phyloP scores from a whole-genome alignment of 2,113 vertebrate genomes.

The Corvus cornix region DNA sequence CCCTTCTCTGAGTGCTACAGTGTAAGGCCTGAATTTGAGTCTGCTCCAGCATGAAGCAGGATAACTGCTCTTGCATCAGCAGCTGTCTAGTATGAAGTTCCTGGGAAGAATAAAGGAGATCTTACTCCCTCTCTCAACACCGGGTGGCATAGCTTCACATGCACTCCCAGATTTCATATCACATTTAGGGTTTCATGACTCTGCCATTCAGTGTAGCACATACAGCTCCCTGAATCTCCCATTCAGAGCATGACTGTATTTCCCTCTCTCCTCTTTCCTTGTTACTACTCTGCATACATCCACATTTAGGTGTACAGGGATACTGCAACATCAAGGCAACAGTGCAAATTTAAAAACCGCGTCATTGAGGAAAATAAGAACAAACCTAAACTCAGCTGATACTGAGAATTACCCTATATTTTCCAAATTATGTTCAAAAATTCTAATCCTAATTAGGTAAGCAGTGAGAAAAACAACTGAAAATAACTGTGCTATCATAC shows the following conservation, averaged over 20 bases:
- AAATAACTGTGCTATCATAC: background rate
- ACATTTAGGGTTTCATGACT: background rate
- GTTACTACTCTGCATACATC: background rate
- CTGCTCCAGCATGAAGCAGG: background rate
- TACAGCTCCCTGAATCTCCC: background rate
- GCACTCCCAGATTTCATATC: background rate
- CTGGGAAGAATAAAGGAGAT: background rate
- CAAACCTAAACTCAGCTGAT: background rate
- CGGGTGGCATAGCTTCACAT: background rate
- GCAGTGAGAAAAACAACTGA: background rate
- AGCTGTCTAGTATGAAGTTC: background rate
- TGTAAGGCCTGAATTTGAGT: background rate
- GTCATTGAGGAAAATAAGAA: background rate
- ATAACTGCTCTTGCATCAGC: background rate
- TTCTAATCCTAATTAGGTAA: background rate
- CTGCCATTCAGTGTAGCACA: fast-evolving
- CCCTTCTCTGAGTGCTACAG: background rate
- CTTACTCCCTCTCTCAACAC: background rate
- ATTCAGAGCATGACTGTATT: background rate
- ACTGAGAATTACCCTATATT: background rate
- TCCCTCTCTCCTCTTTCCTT: background rate
- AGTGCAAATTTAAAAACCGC: background rate
- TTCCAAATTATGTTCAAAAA: background rate
- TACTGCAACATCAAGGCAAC: background rate
- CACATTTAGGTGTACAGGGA: background rate